Evolutionary conservation across 2,888 invertebrate genomes (phyloP).

Genomic region (Emmelina monodactyla): DNA sequence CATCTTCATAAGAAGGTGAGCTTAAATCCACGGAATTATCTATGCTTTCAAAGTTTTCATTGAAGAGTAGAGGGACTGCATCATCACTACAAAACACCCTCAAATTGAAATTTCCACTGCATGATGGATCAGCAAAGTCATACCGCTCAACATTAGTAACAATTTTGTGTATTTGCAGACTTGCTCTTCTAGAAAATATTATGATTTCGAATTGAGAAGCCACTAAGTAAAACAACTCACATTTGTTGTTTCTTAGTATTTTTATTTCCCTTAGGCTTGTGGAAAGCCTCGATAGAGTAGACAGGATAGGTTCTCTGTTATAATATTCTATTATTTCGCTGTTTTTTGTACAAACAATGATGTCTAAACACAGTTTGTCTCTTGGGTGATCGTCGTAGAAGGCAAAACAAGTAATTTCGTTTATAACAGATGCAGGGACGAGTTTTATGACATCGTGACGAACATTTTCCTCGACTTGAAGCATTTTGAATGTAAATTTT

Average conservation of each 20-base stretch:
- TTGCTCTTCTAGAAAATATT: conserved; percentile 28
- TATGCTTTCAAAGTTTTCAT: conserved; percentile 34
- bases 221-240: conserved; percentile 38
- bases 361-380: conserved; percentile 29
- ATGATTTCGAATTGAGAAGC: conserved; percentile 24
- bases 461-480: conserved; percentile 23
- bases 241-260: conserved; percentile 32
- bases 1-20: conserved; percentile 19
- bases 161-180: conserved; percentile 22
- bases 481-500: conserved; percentile 12
- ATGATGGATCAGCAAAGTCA: conserved; percentile 27
- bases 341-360: conserved; percentile 32
- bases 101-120: conserved; percentile 29
- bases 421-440: conserved; percentile 30
- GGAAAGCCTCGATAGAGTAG: conserved; percentile 20
- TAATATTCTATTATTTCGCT: conserved; percentile 41
- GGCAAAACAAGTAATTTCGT: conserved; percentile 33
- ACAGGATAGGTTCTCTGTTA: conserved; percentile 27
- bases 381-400: conserved; percentile 45
- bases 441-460: conserved; percentile 25
- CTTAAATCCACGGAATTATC: conserved; percentile 17
- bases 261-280: conserved; percentile 23
- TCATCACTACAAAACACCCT: conserved; percentile 33
- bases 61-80: conserved; percentile 37
- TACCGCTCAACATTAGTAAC: conserved; percentile 30